Percentiles rank a stretch among this genome's conserved stretches.
Conservation (phyloP, 1,140 invertebrate species). For the Lerema accius region DNA sequence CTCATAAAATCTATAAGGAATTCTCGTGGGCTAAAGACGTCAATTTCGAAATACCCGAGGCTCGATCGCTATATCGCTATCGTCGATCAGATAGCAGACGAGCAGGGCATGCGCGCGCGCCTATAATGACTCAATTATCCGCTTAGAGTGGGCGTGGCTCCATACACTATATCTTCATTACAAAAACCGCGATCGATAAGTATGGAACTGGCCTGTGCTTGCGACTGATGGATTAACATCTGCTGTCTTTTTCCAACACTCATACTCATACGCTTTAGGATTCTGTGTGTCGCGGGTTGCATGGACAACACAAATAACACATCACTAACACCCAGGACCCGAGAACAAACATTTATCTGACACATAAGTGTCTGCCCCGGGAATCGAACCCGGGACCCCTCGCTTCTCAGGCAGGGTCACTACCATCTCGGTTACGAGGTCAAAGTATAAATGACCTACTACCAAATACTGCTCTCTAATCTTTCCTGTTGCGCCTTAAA, state of each 20-base stretch:
- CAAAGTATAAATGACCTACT: too few relatives aligned
- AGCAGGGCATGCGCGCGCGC: constrained; percentile 60
- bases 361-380: too few relatives aligned
- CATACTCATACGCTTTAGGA: too few relatives aligned
- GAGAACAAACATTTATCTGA: too few relatives aligned
- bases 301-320: too few relatives aligned
- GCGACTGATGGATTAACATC: constrained; percentile 9
- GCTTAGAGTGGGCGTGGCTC: constrained; percentile 70
- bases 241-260: neutral
- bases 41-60: constrained; percentile 51
- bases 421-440: too few relatives aligned
- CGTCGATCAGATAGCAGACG: constrained; percentile 46
- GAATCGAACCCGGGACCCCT: too few relatives aligned
- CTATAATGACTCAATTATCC: constrained; percentile 80
- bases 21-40: constrained; percentile 37
- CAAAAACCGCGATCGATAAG: constrained; percentile 39
- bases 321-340: too few relatives aligned
- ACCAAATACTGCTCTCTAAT: too few relatives aligned
- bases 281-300: too few relatives aligned
- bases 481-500: too few relatives aligned
- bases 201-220: constrained; percentile 50
- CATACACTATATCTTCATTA: constrained; percentile 77
- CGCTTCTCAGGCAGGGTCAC: too few relatives aligned
- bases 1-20: constrained; percentile 34
- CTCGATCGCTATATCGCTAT: constrained; percentile 55